Evolutionary conservation across 2,797 vertebrate genomes (phyloP), one percentile per base, ranked within the genome.

Genomic region (Falco concolor): DNA sequence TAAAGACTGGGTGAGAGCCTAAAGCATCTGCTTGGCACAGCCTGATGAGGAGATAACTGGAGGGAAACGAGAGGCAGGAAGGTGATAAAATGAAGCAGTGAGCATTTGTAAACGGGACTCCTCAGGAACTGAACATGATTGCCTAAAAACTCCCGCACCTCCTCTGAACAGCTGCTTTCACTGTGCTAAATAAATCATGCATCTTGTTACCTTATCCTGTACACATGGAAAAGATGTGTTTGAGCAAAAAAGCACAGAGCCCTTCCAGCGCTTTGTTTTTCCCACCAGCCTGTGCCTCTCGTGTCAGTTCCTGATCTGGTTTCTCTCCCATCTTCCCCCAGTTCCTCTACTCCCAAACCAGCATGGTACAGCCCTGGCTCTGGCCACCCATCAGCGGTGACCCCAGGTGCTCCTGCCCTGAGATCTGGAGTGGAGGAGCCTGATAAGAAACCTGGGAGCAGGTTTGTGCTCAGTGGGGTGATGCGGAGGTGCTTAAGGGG

Each of bases 131-230:
- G 81, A 90, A 89, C 34, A 32, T 56, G 76, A 88, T 91, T 93
- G 49, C 86, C 84, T 94, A 59, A 95, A 82, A 94, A 25, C 84
- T 94, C 79, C 84, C 20, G 72, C 87, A 57, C 84, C 74, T 87
- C 79, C 85, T 93, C 52, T 10, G 56, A 94, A 90, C 83, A 93
- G 84, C 92, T 94, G 95, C 92, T 89, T 95, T 92, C 69, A 77
- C 80, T 67, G 57, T 84, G 83, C 78, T 87, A 87, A 95, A 96
- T 96, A 96, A 96, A 97, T 97, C 95, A 84, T 69, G 61, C 38
- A 12, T 68, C 94, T 97, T 92, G 54, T 96, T 97, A 94, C 95
- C 88, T 94, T 94, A 83, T 6, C 84, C 93, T n/a, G 52, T 87
- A 24, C 1, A 1, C 61, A 36, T 2, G 7, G 87, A 75, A 82